Base-by-base conservation (phyloP, 2,113 vertebrate genomes). In the Paradisaea rubra region DNA sequence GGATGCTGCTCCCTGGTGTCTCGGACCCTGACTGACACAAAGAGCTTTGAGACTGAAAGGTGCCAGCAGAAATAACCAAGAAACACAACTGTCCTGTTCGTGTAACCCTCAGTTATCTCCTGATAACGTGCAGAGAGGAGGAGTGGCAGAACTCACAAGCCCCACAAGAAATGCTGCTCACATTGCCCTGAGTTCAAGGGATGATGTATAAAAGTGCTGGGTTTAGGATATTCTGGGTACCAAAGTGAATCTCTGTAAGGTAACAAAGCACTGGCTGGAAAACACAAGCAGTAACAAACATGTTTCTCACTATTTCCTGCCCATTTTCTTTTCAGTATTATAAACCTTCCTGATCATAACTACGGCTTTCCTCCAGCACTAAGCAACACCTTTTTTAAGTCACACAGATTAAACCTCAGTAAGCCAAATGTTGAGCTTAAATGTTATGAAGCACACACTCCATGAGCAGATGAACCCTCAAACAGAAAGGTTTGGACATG, bases 131-230 rank as follows among this genome's bases (percentile, higher is more conserved):
- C 25, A 61, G 23, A 10, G 22, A 60, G 45, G 7, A 78, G 45
- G 10, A 44, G 31, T 10, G 11, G 9, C 60, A 76, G 41, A 72
- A 52, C 31, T 41, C 45, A 15, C 5, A 44, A 17, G 13, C 7
- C 13, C 68, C 0, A 0, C 4, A 5, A 30, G 68, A 89, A 94
- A 95, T 15, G 52, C 60, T 66, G 77, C 47, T 66, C 42, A 17
- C 23, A 10, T 11, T 50, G 6, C 4, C 6, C 33, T 17, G 27
- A 65, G 33, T 30, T 70, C 44, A 54, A 69, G 59, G 42, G 61
- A 27, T 0, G 3, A 56, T 0, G 2, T 1, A 18, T 1, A 7
- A 15, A 69, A 86, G n/a, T 3, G 20, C 20, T 70, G 25, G 2
- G 8, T 73, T 65, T 54, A 54, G 56, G 22, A 3, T 7, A 54